Percentiles rank a stretch among this genome's conserved stretches.
Conservation (phyloP, 2,113 vertebrate species). For the Callipepla squamata region DNA sequence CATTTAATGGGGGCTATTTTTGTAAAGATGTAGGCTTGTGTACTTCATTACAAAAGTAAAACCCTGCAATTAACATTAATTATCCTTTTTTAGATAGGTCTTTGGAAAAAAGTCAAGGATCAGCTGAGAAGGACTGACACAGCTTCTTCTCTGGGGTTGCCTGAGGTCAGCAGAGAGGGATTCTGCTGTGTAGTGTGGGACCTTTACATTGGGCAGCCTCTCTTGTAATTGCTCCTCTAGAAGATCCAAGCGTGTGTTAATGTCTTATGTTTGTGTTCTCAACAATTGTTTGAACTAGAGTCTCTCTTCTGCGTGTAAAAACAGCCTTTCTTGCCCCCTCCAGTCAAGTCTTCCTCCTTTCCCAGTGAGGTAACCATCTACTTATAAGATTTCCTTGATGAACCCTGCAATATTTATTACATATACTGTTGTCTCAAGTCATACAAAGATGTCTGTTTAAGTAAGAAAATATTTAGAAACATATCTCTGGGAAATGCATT, state of each 20-base stretch:
- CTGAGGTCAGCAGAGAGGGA: background rate
- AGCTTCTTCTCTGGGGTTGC: background rate
- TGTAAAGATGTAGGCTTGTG: background rate
- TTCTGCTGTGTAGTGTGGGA: background rate
- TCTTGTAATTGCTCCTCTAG: background rate
- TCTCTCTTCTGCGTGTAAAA: background rate
- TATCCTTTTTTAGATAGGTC: background rate
- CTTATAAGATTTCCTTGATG: background rate
- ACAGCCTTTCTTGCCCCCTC: background rate
- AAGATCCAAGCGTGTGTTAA: background rate
- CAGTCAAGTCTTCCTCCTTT: background rate
- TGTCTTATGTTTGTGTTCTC: background rate
- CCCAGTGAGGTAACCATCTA: background rate
- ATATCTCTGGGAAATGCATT: background rate
- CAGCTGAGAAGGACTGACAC: background rate
- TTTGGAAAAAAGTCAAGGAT: background rate
- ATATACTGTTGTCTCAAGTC: background rate
- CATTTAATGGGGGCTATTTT: background rate
- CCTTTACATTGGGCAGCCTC: background rate
- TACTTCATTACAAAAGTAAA: background rate
- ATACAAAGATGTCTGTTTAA: background rate
- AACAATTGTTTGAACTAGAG: background rate
- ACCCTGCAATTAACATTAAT: slow-evolving; percentile 20
- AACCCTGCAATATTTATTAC: background rate
- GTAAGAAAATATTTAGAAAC: background rate